Evolutionary conservation across 2,797 vertebrate genomes (phyloP), one percentile per base, ranked within the genome.

Genomic region (Siniperca scherzeri): DNA sequence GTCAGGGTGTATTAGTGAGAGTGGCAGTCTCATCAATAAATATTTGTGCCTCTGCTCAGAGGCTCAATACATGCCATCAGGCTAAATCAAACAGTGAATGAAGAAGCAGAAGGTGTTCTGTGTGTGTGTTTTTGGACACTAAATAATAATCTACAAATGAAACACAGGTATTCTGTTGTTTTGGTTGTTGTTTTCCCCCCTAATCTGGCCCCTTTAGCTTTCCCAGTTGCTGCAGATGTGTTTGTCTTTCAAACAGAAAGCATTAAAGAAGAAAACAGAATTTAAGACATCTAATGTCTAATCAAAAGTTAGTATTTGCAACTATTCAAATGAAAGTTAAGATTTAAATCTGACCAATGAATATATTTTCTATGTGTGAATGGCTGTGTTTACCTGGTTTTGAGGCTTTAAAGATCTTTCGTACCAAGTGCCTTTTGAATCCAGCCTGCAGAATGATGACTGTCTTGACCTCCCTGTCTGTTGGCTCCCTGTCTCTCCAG

Each of bases 391-490:
- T 87, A 98, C 97, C 97, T 93, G 96, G 92, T 84, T 81, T 95
- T 80, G 96, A 95, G 74, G 96, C 96, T 30, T 88, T 95, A 52
- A 96, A 68, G 70, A 97, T 83, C 76, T 90, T 44, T 67, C 93
- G 93, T 69, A 94, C 75, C 4, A 94, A 94, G 19, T 81, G 27
- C 5, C 95, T 94, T 95, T 90, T 96, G 94, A 96, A 97, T 71
- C 81, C 48, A 36, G 96, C 94, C 87, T 99, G 98, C 50, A 99
- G 90, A 92, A 94, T 86, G 30, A 88, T 87, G 80, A 91, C 95
- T 33, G 97, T 96, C 70, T 82, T 79, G 68, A 75, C 85, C 92
- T 98, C 96, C 78, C 93, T 78, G 16, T 88, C 66, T 79, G 96
- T 95, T n/a, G 95, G 87, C 38, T 88, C 88, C 84, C 6, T 95